Evolutionary conservation across 2,113 vertebrate species (phyloP), one percentile per base, ranked within the genome.

Genomic region (Crotalus horridus): DNA sequence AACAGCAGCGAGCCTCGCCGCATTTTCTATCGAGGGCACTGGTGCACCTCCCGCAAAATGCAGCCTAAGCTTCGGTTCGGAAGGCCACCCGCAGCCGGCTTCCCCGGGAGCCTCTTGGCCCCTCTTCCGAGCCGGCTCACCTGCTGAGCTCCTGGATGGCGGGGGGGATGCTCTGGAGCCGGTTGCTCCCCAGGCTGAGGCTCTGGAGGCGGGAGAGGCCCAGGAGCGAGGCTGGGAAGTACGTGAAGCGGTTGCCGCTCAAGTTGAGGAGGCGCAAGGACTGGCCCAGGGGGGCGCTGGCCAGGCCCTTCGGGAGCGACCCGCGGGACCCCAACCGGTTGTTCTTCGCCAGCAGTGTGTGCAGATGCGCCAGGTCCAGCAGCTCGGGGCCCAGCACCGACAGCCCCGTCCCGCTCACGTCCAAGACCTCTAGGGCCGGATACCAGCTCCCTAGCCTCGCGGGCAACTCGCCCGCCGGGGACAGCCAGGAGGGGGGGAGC

Each of bases 161-260:
- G 2, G 98, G 95, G 1, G 99, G 99, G 95, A 99, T 99, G 96
- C 96, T 96, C 95, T 98, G 98, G 55, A 99, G 98, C 91, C 98
- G 97, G 98, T 99, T 99, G 87, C 99, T 98, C n/a, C 99, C 99
- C 87, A 99, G 96, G 33, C 99, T 99, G 48, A 99, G 99, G 87
- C 98, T 99, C 94, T 98, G 98, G 64, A 99, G 98, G 13, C 97
- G 97, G 39, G 95, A 97, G 90, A 99, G 98, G 94, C 97, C 98
- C 89, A 98, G 97, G 54, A 99, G 97, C 95, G 98, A 97, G 69
- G 97, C 95, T 0, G 99, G 99, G 89, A 99, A 95, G 95, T 98
- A 98, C 92, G 98, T 97, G 95, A 99, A 99, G 48, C 98, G 97
- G 97, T 99, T 99, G 29, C 99, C 99, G 95, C 99, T 99, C 11